phyloP scores from a whole-genome alignment of 2,113 vertebrate genomes.

The Zosterops lateralis region DNA sequence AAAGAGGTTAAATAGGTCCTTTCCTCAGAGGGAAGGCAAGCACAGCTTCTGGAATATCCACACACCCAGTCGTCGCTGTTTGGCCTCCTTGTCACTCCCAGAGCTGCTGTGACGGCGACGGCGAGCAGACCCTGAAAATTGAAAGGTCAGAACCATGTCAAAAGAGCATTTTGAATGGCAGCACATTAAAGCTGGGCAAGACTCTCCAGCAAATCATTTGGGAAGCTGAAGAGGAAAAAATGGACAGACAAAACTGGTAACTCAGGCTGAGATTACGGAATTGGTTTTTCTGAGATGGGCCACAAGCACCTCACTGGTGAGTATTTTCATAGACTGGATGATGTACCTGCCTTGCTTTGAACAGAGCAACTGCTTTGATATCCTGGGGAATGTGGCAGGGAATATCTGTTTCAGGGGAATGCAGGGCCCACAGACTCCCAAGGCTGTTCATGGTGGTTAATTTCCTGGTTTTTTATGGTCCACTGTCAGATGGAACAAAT shows the following conservation, averaged over 20 bases:
- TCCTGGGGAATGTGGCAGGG: background rate
- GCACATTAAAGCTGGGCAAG: background rate
- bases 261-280: background rate
- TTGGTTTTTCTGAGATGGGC: background rate
- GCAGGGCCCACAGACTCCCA: background rate
- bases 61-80: slow-evolving; percentile 18
- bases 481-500: background rate
- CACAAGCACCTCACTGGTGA: background rate
- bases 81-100: background rate
- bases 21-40: background rate
- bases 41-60: background rate
- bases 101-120: background rate
- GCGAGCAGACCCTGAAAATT: background rate
- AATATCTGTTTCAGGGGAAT: background rate
- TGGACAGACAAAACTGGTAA: background rate
- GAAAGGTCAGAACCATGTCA: background rate
- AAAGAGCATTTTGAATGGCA: background rate
- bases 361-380: background rate
- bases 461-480: background rate
- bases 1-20: background rate
- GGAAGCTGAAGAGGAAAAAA: background rate
- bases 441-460: background rate
- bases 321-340: background rate
- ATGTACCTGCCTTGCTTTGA: background rate
- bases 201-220: background rate